Percentiles rank a stretch among this genome's conserved stretches.
phyloP scores from a whole-genome alignment of 2,113 vertebrate species.

The Erythrolamprus reginae region DNA sequence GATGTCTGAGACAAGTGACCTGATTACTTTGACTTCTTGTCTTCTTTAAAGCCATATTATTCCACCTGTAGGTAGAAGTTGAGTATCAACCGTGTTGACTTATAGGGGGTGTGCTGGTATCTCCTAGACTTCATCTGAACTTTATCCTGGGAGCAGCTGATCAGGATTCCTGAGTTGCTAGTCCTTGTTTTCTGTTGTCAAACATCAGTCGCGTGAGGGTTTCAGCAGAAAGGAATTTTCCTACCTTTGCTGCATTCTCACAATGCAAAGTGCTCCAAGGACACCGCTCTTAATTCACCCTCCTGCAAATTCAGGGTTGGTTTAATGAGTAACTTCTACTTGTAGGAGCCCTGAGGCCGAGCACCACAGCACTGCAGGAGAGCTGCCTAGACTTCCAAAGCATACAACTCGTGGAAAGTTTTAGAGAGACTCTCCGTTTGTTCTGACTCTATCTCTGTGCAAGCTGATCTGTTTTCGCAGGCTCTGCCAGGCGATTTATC shows the following conservation, averaged over 20 bases:
- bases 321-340: not conserved
- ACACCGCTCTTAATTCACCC: not conserved
- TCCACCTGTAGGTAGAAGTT: not conserved
- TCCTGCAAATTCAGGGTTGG: not conserved
- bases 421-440: not conserved
- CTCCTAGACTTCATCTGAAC: not conserved
- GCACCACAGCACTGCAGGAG: not conserved
- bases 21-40: not conserved
- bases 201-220: not conserved
- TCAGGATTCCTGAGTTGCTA: not conserved
- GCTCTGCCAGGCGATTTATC: conserved; percentile 23
- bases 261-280: not conserved
- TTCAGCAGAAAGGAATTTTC: not conserved
- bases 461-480: conserved; percentile 22
- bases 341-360: not conserved
- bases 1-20: not conserved
- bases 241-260: not conserved
- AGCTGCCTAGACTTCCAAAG: not conserved
- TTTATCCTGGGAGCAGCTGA: not conserved
- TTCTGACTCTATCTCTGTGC: not conserved
- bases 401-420: conserved; percentile 1
- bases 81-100: not conserved
- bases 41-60: not conserved
- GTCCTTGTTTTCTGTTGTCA: not conserved
- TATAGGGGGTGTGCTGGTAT: not conserved